Evolutionary conservation across 2,888 invertebrate species (phyloP).

Genomic region (Eupithecia abbreviata): DNA sequence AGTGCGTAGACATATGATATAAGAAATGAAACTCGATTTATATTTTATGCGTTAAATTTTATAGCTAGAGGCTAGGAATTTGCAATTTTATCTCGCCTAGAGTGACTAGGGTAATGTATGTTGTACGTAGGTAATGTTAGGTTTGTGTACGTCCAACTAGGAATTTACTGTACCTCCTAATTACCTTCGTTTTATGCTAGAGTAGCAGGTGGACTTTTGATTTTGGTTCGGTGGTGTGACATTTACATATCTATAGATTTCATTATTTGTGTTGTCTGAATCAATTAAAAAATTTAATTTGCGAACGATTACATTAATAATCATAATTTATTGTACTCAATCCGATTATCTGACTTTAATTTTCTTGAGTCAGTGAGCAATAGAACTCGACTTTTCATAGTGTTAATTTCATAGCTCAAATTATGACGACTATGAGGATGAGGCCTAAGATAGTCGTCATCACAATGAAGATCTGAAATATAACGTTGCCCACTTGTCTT

Average conservation of each 20-base stretch:
- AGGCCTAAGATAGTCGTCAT: too few relatives aligned
- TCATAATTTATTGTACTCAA: neutral
- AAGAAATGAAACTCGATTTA: slow-evolving; percentile 32
- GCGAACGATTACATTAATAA: too few relatives aligned
- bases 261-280: too few relatives aligned
- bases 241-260: too few relatives aligned
- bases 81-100: slow-evolving; percentile 15
- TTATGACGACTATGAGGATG: too few relatives aligned
- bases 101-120: neutral
- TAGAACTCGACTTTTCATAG: neutral
- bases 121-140: slow-evolving; percentile 1
- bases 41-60: slow-evolving; percentile 28
- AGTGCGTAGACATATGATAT: slow-evolving; percentile 30
- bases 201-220: neutral
- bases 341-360: neutral
- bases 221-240: neutral
- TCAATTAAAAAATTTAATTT: too few relatives aligned
- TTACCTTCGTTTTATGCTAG: neutral
- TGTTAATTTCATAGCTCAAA: neutral
- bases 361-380: neutral
- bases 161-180: neutral
- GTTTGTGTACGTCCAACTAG: neutral
- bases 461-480: too few relatives aligned
- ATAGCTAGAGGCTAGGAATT: slow-evolving; percentile 14
- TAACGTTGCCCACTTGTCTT: neutral